Evolutionary conservation across 2,797 vertebrate genomes (phyloP).

Genomic region (Avahi laniger): DNA sequence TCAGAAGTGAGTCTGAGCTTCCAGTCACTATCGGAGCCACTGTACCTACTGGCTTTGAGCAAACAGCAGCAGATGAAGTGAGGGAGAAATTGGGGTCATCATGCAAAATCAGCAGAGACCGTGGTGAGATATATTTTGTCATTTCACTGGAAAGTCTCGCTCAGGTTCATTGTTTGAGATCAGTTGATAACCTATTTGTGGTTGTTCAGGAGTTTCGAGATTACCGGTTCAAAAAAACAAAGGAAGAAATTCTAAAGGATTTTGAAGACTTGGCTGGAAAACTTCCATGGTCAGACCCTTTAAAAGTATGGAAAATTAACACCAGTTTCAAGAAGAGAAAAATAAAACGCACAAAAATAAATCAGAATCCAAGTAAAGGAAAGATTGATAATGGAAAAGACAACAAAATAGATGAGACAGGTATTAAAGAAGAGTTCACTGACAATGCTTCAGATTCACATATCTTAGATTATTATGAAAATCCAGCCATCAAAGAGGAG

Average conservation of each 20-base stretch:
- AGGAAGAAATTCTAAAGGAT: conserved; percentile 93
- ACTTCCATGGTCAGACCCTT: conserved; percentile 90
- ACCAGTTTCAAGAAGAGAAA: conserved; percentile 93
- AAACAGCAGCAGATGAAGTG: conserved; percentile 94
- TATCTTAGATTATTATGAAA: conserved; percentile 34
- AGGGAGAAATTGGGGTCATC: conserved; percentile 92
- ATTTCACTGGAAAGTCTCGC: conserved; percentile 89
- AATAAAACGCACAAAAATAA: conserved; percentile 86
- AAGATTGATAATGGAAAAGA: conserved; percentile 61
- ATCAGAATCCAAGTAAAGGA: conserved; percentile 74
- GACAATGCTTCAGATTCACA: conserved; percentile 41
- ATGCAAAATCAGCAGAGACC: conserved; percentile 91
- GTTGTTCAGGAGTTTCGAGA: too few relatives aligned
- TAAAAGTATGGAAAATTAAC: conserved; percentile 95
- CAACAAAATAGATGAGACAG: conserved; percentile 55
- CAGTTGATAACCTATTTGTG: too few relatives aligned
- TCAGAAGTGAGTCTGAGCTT: conserved; percentile 60
- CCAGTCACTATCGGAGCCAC: conserved; percentile 92
- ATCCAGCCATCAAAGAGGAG: conserved; percentile 63
- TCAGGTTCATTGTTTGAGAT: conserved; percentile 75
- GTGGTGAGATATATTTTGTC: conserved; percentile 96
- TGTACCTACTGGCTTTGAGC: conserved; percentile 97
- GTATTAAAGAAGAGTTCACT: neutral
- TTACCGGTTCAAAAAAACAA: too few relatives aligned
- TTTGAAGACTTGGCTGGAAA: conserved; percentile 91